Conservation (phyloP, 2,888 invertebrate genomes). For the Nemotelus nigrinus region DNA sequence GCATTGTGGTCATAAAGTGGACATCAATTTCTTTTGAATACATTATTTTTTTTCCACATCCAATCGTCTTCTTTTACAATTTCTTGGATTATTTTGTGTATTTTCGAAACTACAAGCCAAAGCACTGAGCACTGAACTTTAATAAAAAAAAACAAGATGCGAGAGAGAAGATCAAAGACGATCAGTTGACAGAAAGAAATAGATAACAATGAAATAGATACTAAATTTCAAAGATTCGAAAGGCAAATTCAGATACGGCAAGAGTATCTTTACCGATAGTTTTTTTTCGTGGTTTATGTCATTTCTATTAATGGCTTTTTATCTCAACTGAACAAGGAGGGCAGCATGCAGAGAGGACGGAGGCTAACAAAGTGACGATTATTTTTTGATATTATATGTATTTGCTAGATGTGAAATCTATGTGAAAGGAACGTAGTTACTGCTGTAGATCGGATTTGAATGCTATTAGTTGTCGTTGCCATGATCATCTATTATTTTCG, state of each 20-base stretch:
- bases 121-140: constrained; percentile 19
- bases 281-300: constrained; percentile 37
- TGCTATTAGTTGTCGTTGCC: constrained; percentile 32
- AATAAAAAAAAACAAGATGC: not conserved
- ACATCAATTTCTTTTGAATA: constrained; percentile 43
- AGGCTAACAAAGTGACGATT: constrained; percentile 30
- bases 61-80: constrained; percentile 11
- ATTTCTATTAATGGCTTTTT: constrained; percentile 42
- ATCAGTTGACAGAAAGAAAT: not conserved
- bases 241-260: constrained; percentile 14
- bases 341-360: constrained; percentile 7
- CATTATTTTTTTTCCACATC: constrained; percentile 31
- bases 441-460: constrained; percentile 16
- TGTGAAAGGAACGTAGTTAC: constrained; percentile 8
- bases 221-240: constrained; percentile 14
- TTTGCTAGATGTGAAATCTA: not conserved
- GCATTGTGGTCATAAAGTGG: constrained; percentile 35
- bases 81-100: constrained; percentile 31
- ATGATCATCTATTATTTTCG: constrained; percentile 33
- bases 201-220: constrained; percentile 5
- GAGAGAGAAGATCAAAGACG: not conserved
- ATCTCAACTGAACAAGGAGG: not conserved
- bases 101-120: constrained; percentile 21
- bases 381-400: constrained; percentile 17
- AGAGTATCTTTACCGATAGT: not conserved